Evolutionary conservation across 1,140 invertebrate genomes (phyloP).

Genomic region (Scaptomyza montana): DNA sequence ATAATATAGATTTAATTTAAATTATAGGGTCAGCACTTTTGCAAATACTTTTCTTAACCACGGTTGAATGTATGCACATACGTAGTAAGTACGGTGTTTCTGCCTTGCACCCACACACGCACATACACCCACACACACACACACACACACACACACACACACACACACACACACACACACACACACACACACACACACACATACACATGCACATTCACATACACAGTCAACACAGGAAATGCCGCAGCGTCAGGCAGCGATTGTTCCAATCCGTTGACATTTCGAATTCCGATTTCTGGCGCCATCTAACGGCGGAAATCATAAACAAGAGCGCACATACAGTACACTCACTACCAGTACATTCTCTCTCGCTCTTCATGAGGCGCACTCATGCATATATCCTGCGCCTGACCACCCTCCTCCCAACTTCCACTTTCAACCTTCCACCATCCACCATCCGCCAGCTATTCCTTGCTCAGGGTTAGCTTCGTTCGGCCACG

Average conservation of each 20-base stretch:
- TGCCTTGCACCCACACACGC: no score
- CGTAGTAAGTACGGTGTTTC: not conserved
- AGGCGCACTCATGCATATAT: constrained; percentile 59
- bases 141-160: not conserved
- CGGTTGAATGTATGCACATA: not conserved
- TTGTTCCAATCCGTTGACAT: constrained; percentile 38
- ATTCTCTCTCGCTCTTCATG: not conserved
- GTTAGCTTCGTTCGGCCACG: constrained; percentile 21
- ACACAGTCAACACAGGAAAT: constrained; percentile 29
- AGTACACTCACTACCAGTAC: not conserved
- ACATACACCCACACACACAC: no score
- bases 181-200: no score
- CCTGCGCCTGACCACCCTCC: constrained; percentile 27
- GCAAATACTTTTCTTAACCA: not conserved
- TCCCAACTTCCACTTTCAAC: not conserved
- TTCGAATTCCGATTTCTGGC: constrained; percentile 30
- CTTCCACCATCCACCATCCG: not conserved
- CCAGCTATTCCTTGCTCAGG: constrained; percentile 20
- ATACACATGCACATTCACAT: not conserved
- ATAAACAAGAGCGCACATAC: constrained; percentile 33
- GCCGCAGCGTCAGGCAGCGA: constrained; percentile 42
- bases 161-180: not conserved
- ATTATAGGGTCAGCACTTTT: not conserved
- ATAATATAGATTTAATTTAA: no score
- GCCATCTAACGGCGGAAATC: constrained; percentile 62